Base-by-base conservation (phyloP, 2,797 vertebrate genomes). In the Orientallactaga sibirica region DNA sequence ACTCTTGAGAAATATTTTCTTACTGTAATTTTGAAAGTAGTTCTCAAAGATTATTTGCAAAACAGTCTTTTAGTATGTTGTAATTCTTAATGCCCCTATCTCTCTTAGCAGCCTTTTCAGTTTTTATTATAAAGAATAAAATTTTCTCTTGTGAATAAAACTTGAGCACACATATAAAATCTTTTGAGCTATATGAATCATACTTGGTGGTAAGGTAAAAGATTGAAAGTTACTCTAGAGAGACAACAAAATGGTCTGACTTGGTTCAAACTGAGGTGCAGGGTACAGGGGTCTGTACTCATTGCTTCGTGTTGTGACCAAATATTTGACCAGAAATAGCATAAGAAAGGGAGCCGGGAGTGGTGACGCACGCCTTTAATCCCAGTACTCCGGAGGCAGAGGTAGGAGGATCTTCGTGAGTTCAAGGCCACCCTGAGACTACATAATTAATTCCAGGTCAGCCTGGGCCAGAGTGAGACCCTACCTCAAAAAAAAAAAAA, bases 101-200 rank as follows among this genome's bases (percentile, higher is more conserved):
- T 80, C 25, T 93, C 41, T 84, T 76, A 62, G 41, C 8, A 37
- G 5, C 5, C 24, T 62, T 71, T 76, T 92, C 37, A 79, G 43
- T 85, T 91, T 82, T 82, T 79, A 29, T 86, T 77, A 3, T 73
- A 33, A 80, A 90, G 33, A 92, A 94, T 87, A 84, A 78, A 19
- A n/a, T 81, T 86, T 78, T 80, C 55, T 64, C 43, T 80, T 92
- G 15, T 12, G 41, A 55, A 22, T 77, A 86, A 88, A 88, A 86
- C 24, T 74, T 93, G 29, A 81, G 4, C 41, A 66, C 61, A 79
- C 18, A 83, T 67, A 10, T 10, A 70, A 37, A 87, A 55, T 87
- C 20, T 80, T 14, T 37, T 70, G 33, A 70, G 29, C 58, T 29
- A 33, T 79, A 37, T 64, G 15, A 37, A 76, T 91, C 20, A 25